These are phyloP conservation scores for Piaya cayana DNA, from an alignment of 2,113 vertebrate genomes.

Conservation along the genomic window DNA sequence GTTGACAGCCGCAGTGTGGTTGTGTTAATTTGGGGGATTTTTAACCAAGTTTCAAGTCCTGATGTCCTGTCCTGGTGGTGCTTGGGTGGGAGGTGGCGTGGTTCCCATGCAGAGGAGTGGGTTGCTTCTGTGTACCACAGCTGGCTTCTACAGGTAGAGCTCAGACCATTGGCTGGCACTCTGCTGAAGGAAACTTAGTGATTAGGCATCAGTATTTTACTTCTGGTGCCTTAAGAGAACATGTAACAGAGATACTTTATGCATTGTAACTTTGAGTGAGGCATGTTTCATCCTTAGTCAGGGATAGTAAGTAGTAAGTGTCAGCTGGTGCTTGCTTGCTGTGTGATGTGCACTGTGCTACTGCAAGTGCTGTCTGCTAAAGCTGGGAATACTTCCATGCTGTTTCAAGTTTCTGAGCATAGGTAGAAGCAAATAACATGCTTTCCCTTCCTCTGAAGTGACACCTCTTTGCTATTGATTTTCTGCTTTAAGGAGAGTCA, in stretches of 20 bases:
- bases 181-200: not conserved
- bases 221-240: not conserved
- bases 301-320: not conserved
- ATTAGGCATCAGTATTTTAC: not conserved
- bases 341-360: not conserved
- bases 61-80: not conserved
- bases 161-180: not conserved
- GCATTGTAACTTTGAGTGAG: not conserved
- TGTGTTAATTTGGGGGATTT: not conserved
- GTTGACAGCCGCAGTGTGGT: fast-evolving
- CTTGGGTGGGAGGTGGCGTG: not conserved
- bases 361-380: not conserved
- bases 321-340: not conserved
- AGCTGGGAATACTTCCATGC: not conserved
- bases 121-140: not conserved
- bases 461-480: not conserved
- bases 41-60: not conserved
- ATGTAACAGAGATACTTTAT: not conserved
- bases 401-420: not conserved
- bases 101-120: fast-evolving
- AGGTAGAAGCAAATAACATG: not conserved
- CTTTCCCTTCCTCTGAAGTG: not conserved
- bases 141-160: not conserved
- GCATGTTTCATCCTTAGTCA: not conserved
- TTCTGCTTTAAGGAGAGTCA: not conserved